Evolutionary conservation across 2,797 vertebrate genomes (phyloP).

Genomic region (Hydrocynus forskahlii): DNA sequence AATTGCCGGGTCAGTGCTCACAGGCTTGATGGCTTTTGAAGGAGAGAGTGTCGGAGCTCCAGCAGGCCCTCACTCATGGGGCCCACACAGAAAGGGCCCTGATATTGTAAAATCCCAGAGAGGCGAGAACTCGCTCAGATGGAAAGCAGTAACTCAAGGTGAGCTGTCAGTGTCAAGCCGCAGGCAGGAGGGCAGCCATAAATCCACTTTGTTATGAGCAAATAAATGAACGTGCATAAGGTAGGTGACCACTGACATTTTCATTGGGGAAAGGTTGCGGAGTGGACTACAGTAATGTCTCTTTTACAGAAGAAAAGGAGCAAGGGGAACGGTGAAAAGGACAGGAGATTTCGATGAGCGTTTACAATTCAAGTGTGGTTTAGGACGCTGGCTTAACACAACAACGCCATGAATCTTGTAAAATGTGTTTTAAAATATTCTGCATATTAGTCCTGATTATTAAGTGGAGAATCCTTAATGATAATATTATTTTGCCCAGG

Average conservation of each 20-base stretch:
- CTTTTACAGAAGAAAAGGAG: constrained; percentile 45
- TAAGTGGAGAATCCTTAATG: no score
- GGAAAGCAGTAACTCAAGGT: constrained; percentile 60
- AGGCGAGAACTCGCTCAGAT: constrained; percentile 49
- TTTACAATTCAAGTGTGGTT: neutral
- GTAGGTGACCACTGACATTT: constrained; percentile 55
- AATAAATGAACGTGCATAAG: constrained; percentile 58
- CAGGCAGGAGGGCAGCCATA: constrained; percentile 50
- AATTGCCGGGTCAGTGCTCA: constrained; percentile 64
- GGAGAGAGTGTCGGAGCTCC: constrained; percentile 39
- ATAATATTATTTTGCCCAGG: neutral
- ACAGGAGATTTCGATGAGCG: neutral
- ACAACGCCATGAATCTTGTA: neutral
- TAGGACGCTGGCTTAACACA: neutral
- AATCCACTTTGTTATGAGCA: constrained; percentile 59
- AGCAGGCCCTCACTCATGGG: constrained; percentile 26
- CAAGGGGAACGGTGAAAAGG: constrained; percentile 29
- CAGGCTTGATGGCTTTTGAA: constrained; percentile 62
- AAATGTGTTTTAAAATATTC: neutral
- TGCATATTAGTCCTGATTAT: no score
- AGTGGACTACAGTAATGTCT: constrained; percentile 53
- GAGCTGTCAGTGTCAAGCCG: constrained; percentile 52
- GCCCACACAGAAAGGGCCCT: constrained; percentile 44
- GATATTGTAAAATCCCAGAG: constrained; percentile 52
- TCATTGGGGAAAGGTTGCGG: constrained; percentile 52